Conservation (phyloP, 2,888 invertebrate genomes). For the Papilio demoleus region DNA sequence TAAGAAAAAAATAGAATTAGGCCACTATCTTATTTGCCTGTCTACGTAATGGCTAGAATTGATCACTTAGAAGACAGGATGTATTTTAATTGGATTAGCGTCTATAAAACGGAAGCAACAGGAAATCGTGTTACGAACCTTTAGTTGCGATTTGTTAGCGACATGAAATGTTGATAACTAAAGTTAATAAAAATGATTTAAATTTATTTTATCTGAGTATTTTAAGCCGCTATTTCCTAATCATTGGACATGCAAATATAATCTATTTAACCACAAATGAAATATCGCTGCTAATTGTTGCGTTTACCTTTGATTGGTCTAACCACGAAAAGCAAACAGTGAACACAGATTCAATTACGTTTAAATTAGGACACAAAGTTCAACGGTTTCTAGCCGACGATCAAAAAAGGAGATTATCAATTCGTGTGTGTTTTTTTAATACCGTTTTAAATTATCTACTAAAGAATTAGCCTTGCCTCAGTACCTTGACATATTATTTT, state of each 20-base stretch:
- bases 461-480: not conserved
- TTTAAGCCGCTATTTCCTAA: not conserved
- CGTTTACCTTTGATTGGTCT: not conserved
- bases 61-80: conserved; percentile 17
- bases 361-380: not conserved
- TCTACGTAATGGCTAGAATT: not conserved
- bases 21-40: not conserved
- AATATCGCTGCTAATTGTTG: not conserved
- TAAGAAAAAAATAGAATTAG: not conserved
- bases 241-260: not conserved
- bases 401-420: too few species aligned
- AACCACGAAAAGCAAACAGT: not conserved
- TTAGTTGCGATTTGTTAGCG: not conserved
- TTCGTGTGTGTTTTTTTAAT: too few species aligned
- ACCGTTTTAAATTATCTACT: not conserved
- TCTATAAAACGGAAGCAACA: conserved; percentile 4
- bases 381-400: not conserved
- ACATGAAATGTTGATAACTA: not conserved
- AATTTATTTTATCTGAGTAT: not conserved
- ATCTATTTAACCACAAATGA: conserved; percentile 9
- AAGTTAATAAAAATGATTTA: not conserved
- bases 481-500: not conserved
- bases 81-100: conserved; percentile 19
- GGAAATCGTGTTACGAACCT: conserved; percentile 9
- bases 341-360: not conserved